phyloP scores from a whole-genome alignment of 1,140 invertebrate species.

The Drosophila repletoides region DNA sequence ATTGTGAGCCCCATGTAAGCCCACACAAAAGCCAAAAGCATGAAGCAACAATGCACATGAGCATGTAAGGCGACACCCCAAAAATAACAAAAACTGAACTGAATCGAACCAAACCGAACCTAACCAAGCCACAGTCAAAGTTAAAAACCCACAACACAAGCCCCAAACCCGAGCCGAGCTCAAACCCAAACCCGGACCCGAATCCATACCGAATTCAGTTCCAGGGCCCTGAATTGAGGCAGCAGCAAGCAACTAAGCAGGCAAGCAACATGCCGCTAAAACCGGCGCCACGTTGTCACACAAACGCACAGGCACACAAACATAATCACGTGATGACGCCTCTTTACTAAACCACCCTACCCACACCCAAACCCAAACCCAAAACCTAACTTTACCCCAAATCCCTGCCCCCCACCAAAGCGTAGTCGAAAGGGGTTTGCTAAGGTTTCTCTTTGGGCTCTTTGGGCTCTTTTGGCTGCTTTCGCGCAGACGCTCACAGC shows the following conservation, averaged over 20 bases:
- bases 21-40: conserved; percentile 48
- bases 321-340: conserved; percentile 64
- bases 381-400: not conserved
- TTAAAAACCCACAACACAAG: not conserved
- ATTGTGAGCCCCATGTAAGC: conserved; percentile 46
- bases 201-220: conserved; percentile 22
- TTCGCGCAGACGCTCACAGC: conserved; percentile 44
- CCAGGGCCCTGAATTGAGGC: conserved; percentile 24
- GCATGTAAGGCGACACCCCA: conserved; percentile 59
- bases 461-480: conserved; percentile 23
- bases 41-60: conserved; percentile 72
- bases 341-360: conserved; percentile 4
- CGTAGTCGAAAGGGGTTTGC: conserved; percentile 5
- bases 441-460: conserved; percentile 61
- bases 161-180: not conserved
- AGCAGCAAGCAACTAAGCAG: too few relatives aligned
- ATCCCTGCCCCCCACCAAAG: not conserved
- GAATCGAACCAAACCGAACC: conserved; percentile 15
- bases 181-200: conserved; percentile 4
- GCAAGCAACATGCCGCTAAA: conserved; percentile 71
- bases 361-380: not conserved
- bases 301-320: conserved; percentile 25
- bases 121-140: conserved; percentile 4
- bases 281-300: conserved; percentile 73
- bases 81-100: conserved; percentile 3